Base-by-base conservation (phyloP, 2,888 invertebrate genomes). In the Drosophila yooni region DNA sequence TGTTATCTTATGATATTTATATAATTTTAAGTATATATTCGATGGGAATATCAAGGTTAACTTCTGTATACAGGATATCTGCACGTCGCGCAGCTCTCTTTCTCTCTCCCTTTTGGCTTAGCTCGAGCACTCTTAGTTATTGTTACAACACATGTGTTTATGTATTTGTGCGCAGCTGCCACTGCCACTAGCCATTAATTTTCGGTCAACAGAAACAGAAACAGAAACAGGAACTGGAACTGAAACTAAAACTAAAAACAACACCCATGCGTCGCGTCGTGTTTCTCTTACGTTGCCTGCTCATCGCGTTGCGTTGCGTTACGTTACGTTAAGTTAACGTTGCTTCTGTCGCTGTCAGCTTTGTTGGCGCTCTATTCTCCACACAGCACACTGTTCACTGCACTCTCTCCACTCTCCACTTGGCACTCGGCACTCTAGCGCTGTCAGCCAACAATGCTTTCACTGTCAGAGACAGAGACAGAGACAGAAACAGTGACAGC, bases 361-460 rank as follows among this genome's bases (percentile, higher is more conserved):
- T 52, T 73, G 62, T 60, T 53, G 50, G 61, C 65, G 53, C 70
- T 56, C 52, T 38, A 50, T 51, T 29, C 31, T n/a, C 43, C 70
- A 38, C 74, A 51, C 58, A 59, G 69, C 25, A 3, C 10, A 10
- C 31, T n/a, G n/a, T 5, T 4, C n/a, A 43, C 43, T 31, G 11
- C 52, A 7, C 53, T 36, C n/a, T 38, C 54, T 59, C 43, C 50
- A 60, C 51, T 58, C 54, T 34, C 36, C 40, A 38, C 60, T 60
- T 15, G 15, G 46, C 46, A 46, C 52, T 53, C 59, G 68, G 72
- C 75, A 67, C 70, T 74, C 71, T 67, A 51, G 63, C 70, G 81
- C 88, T 89, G 90, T 90, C 90, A 90, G 72, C 80, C 83, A 83
- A 88, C 88, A 88, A 90, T 90, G 91, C 89, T 90, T 91, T 91